phyloP scores from a whole-genome alignment of 2,888 invertebrate genomes.

The Troides helena region DNA sequence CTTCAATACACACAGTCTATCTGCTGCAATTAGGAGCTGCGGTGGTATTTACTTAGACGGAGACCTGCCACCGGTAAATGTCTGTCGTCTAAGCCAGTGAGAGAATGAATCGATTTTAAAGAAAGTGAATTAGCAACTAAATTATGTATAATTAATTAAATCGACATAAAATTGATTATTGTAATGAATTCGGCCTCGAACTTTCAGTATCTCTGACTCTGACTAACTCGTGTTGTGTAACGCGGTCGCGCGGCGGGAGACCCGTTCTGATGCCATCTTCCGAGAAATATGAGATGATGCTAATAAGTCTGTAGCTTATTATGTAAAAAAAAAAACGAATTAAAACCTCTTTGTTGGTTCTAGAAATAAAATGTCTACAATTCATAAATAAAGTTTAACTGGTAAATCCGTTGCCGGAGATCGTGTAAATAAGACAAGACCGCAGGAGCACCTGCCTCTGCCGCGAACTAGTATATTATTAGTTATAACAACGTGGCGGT shows the following conservation, averaged over 20 bases:
- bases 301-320: neutral
- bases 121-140: neutral
- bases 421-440: too few relatives aligned
- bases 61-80: too few relatives aligned
- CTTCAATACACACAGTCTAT: too few relatives aligned
- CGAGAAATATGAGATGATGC: slow-evolving; percentile 1
- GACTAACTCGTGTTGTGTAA: neutral
- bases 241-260: slow-evolving; percentile 5
- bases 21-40: too few relatives aligned
- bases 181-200: slow-evolving; percentile 9
- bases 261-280: slow-evolving; percentile 12
- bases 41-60: too few relatives aligned
- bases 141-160: neutral
- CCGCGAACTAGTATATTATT: too few relatives aligned
- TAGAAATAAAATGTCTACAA: neutral
- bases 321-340: neutral
- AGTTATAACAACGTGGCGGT: too few relatives aligned
- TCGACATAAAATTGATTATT: slow-evolving; percentile 15
- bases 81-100: neutral
- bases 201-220: neutral
- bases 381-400: too few relatives aligned
- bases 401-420: too few relatives aligned
- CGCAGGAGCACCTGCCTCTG: too few relatives aligned
- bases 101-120: neutral
- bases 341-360: neutral